phyloP scores from a whole-genome alignment of 2,113 vertebrate genomes.

The Isichthys henryi region DNA sequence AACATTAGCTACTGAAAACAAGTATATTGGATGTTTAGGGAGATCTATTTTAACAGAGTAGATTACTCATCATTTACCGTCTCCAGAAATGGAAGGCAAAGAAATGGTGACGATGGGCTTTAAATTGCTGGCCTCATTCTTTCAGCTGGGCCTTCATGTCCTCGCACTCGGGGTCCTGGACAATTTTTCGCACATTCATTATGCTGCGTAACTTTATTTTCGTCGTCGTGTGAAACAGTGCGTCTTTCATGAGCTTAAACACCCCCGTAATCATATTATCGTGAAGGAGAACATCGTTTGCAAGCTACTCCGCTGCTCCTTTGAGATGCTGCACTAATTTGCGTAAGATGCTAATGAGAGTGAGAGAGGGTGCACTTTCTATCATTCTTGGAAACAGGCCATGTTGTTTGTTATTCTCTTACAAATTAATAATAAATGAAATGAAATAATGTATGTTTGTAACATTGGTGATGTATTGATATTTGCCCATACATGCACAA shows the following conservation, averaged over 20 bases:
- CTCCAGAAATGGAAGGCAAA: background rate
- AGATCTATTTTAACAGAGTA: background rate
- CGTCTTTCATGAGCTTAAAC: background rate
- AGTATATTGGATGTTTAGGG: background rate
- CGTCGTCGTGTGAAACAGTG: background rate
- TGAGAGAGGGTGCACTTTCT: background rate
- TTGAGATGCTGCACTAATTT: background rate
- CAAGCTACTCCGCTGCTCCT: background rate
- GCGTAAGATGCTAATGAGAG: background rate
- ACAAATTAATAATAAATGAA: background rate
- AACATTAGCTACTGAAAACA: background rate
- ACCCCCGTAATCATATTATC: background rate
- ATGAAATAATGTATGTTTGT: conserved; percentile 1
- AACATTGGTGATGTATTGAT: background rate
- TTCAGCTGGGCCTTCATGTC: background rate
- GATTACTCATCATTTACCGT: background rate
- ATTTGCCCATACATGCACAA: background rate
- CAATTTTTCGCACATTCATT: conserved; percentile 7
- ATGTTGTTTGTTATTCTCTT: background rate
- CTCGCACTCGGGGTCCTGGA: background rate
- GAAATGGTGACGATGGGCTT: background rate
- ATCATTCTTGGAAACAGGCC: background rate
- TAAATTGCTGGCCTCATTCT: background rate
- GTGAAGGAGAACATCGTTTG: background rate
- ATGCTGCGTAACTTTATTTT: conserved; percentile 10